Base-by-base conservation (phyloP, 30 jellyfish, hydroid and myxozoan genomes). In the Turritopsis rubra region DNA sequence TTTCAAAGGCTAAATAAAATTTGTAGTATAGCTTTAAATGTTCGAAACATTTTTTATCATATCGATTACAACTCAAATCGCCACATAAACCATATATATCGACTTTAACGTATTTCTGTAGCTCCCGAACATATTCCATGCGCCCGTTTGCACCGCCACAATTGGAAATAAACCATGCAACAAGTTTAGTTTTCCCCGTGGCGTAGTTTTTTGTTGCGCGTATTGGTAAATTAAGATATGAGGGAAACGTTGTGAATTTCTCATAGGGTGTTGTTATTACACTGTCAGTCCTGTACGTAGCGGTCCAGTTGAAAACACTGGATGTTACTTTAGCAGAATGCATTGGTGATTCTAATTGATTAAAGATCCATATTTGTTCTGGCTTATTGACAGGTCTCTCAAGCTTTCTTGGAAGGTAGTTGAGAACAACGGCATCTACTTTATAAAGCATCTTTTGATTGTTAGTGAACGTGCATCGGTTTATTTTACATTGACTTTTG, bases 131-230 rank as follows among this genome's bases (percentile, higher is more conserved):
- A 18, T 13, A 83, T 20, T 71, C 53, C 80, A 18, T 72, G 21
- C 90, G 87, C 20, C 87, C 87, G 54, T 65, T 80, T 1, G 79
- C 3, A 7, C 26, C 79, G 19, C 88, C 90, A 71, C 90, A 83
- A 28, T 83, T 72, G 18, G 90, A 83, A 23, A 83, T 88, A 72
- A 72, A 52, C 90, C 90, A 83, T 13, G 90, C 90, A 16, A 52
- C 90, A 1, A 52, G 20, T 75, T 83, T 83, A 16, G 88, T 70
- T 72, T 73, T 83, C 21, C 88, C 88, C 52, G 7, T 16, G n/a
- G 90, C 90, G 29, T 70, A 83, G 41, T 83, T 83, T 41, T 19
- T 21, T 29, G 9, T 13, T 0, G 79, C 17, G 17, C 53, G 52
- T 18, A 20, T 26, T 9, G 90, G 79, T 16, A 53, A 29, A 18